A percentile compares a stretch with the other conserved stretches of the same genome.
Conservation (phyloP, 2,113 vertebrate species). For the Equus przewalskii region DNA sequence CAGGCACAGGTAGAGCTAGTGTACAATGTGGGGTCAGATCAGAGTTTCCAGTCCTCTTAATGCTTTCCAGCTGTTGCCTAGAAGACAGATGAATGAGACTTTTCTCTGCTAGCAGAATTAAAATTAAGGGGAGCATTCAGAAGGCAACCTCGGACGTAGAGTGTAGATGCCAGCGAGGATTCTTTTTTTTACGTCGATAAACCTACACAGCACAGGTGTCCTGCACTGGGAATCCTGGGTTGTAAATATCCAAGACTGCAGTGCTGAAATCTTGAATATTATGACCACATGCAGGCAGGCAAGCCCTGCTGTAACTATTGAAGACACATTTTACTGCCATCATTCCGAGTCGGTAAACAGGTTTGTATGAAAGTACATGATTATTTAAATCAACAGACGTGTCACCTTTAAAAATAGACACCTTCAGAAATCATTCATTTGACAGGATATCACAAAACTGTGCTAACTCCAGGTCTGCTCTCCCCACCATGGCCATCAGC, state of each 20-base stretch:
- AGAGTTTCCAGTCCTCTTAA: accelerated
- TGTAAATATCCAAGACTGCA: accelerated
- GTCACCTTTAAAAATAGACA: slow-evolving; percentile 27
- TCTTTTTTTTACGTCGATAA: background rate
- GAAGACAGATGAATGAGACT: background rate
- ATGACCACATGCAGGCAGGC: slow-evolving; percentile 35
- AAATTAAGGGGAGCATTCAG: accelerated
- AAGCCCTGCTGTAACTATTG: slow-evolving; percentile 16
- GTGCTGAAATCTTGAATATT: background rate
- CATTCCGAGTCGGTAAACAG: slow-evolving; percentile 75
- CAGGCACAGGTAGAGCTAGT: accelerated
- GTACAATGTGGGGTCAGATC: background rate
- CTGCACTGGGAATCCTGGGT: background rate
- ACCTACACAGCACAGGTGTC: background rate
- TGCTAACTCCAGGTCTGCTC: background rate
- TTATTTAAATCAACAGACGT: slow-evolving; percentile 73
- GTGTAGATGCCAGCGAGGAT: accelerated
- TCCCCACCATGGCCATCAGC: slow-evolving; percentile 55
- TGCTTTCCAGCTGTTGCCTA: background rate
- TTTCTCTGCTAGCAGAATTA: background rate
- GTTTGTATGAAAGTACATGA: slow-evolving; percentile 51
- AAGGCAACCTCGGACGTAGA: accelerated
- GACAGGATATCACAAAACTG: background rate
- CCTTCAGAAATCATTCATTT: background rate
- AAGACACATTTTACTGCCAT: slow-evolving; percentile 65